A percentile compares a stretch with the other conserved stretches of the same genome.
These are phyloP conservation scores for Patella pellucida DNA, from an alignment of 2,888 invertebrate genomes.

Conservation along the genomic window DNA sequence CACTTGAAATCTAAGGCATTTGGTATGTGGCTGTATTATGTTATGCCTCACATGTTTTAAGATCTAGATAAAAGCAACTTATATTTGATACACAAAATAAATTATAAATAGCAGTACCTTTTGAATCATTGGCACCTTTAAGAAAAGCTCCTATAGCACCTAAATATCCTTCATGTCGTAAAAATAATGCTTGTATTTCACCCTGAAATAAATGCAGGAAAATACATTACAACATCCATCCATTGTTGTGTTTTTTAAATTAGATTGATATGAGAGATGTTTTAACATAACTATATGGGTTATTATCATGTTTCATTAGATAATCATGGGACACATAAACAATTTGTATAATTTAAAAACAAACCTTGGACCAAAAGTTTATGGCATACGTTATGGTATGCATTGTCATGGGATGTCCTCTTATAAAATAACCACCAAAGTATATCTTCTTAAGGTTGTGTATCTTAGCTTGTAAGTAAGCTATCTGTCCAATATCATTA, in stretches of 20 bases:
- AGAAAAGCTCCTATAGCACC: constrained; percentile 81
- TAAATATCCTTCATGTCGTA: constrained; percentile 81
- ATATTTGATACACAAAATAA: no score
- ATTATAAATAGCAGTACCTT: constrained; percentile 60
- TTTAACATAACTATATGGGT: not conserved
- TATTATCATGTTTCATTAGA: not conserved
- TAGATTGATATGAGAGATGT: no score
- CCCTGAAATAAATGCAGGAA: constrained; percentile 54
- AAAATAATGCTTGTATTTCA: constrained; percentile 78
- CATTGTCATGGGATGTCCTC: constrained; percentile 81
- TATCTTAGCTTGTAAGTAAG: constrained; percentile 79
- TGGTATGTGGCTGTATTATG: no score
- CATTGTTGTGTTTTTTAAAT: no score
- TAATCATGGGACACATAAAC: not conserved
- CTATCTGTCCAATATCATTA: constrained; percentile 82
- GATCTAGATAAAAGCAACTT: no score
- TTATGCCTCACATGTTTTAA: no score
- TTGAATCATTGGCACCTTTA: constrained; percentile 76
- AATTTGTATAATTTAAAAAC: constrained; percentile 7
- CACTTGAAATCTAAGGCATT: no score
- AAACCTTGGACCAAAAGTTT: constrained; percentile 79
- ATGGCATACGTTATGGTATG: constrained; percentile 79
- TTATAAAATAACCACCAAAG: constrained; percentile 80
- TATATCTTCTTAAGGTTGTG: constrained; percentile 77
- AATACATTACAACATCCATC: not conserved